phyloP scores from a whole-genome alignment of 2,113 vertebrate genomes.

The Isurus oxyrinchus region DNA sequence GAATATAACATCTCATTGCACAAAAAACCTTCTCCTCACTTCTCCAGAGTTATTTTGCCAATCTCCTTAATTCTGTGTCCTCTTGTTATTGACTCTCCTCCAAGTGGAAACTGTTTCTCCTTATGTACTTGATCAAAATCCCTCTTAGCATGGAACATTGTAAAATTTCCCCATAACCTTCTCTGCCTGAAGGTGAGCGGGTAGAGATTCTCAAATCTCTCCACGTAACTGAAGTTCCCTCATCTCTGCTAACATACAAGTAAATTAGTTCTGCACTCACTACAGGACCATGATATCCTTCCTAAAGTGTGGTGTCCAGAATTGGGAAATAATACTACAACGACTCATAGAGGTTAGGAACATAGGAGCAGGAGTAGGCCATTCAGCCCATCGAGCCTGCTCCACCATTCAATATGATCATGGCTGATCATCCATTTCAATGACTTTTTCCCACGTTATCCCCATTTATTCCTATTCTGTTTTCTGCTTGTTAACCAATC shows the following conservation, averaged over 20 bases:
- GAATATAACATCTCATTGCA: not conserved
- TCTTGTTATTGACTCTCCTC: not conserved
- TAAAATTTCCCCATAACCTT: not conserved
- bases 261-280: not conserved
- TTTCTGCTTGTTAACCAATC: no score
- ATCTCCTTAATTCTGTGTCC: not conserved
- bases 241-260: not conserved
- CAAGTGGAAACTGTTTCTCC: not conserved
- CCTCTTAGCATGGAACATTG: not conserved
- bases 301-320: not conserved
- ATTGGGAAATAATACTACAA: not conserved
- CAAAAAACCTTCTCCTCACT: not conserved
- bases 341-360: not conserved
- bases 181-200: not conserved
- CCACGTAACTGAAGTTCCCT: not conserved
- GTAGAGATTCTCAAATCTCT: not conserved
- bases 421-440: no score
- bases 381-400: not conserved
- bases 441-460: no score
- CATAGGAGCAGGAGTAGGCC: not conserved
- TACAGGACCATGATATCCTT: not conserved
- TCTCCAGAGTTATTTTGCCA: no score
- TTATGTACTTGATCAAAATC: not conserved
- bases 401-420: no score
- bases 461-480: no score